Evolutionary conservation across 2,888 invertebrate genomes (phyloP).

Genomic region (Drosophila stalkeri): DNA sequence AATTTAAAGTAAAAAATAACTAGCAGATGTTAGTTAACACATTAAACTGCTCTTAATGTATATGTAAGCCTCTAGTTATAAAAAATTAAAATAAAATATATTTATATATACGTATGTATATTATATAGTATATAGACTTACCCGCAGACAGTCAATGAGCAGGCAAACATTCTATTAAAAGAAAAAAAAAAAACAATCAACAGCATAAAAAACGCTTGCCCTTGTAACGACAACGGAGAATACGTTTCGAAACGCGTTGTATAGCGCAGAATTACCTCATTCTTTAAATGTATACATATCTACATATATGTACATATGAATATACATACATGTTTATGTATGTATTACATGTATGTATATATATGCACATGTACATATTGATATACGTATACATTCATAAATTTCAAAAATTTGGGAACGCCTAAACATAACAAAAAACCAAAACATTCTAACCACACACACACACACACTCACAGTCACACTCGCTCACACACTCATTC

Average conservation of each 20-base stretch:
- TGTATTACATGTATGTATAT: too few species aligned
- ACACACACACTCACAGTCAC: neutral
- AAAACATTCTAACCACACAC: neutral
- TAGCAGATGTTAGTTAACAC: too few species aligned
- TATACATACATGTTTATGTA: too few species aligned
- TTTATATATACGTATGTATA: too few species aligned
- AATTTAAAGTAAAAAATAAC: too few species aligned
- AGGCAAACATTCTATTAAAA: slow-evolving; percentile 56
- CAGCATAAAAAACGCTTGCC: slow-evolving; percentile 14
- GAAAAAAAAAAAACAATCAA: slow-evolving; percentile 3
- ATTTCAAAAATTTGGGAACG: slow-evolving; percentile 1
- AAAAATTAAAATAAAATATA: too few species aligned
- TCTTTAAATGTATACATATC: slow-evolving; percentile 54
- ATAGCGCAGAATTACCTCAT: slow-evolving; percentile 66
- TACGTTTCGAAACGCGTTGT: slow-evolving; percentile 54
- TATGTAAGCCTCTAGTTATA: too few species aligned
- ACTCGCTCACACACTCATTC: neutral
- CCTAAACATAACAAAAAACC: slow-evolving; percentile 2
- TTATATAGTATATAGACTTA: slow-evolving; percentile 34
- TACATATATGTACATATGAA: slow-evolving; percentile 16
- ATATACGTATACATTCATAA: neutral
- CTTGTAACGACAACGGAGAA: slow-evolving; percentile 42
- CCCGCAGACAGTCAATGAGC: slow-evolving; percentile 64
- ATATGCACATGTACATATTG: neutral
- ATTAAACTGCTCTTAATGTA: too few species aligned